Evolutionary conservation across 2,797 vertebrate genomes (phyloP).

Genomic region (Chelon auratus): DNA sequence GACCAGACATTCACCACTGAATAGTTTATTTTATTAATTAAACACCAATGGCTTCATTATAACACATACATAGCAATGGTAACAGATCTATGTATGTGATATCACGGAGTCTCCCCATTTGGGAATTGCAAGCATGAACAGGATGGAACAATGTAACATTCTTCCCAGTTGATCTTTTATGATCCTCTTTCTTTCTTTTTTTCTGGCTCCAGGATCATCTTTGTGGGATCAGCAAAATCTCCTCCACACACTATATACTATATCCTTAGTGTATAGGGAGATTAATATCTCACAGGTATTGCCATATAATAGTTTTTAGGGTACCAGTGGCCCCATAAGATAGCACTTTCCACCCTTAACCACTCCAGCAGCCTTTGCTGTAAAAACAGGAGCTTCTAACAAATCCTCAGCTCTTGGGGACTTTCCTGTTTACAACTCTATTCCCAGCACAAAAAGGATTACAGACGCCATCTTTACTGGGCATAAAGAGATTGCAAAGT

Average conservation of each 20-base stretch:
- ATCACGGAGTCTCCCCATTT: neutral
- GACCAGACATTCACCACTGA: too few relatives aligned
- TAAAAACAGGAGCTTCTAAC: constrained; percentile 26
- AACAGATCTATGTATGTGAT: neutral
- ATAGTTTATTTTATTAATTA: too few relatives aligned
- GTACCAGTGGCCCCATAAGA: constrained; percentile 20
- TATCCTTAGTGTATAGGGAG: constrained; percentile 29
- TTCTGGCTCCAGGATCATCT: constrained; percentile 17
- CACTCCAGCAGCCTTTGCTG: constrained; percentile 14
- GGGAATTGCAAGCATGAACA: neutral
- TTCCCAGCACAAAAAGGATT: constrained; percentile 68
- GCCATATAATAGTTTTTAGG: constrained; percentile 33
- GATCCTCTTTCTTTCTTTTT: constrained; percentile 11
- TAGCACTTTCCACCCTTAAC: constrained; percentile 17
- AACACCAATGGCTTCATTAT: neutral
- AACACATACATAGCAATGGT: neutral
- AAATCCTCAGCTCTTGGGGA: constrained; percentile 66
- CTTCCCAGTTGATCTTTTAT: constrained; percentile 39
- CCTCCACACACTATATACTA: constrained; percentile 23
- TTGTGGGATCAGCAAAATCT: constrained; percentile 36
- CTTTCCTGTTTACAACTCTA: constrained; percentile 65
- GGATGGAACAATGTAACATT: constrained; percentile 16
- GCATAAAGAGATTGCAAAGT: constrained; percentile 59
- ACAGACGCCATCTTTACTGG: constrained; percentile 61
- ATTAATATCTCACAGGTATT: constrained; percentile 47